Base-by-base conservation (phyloP, 2,797 vertebrate genomes). In the Clarias laeviceps region DNA sequence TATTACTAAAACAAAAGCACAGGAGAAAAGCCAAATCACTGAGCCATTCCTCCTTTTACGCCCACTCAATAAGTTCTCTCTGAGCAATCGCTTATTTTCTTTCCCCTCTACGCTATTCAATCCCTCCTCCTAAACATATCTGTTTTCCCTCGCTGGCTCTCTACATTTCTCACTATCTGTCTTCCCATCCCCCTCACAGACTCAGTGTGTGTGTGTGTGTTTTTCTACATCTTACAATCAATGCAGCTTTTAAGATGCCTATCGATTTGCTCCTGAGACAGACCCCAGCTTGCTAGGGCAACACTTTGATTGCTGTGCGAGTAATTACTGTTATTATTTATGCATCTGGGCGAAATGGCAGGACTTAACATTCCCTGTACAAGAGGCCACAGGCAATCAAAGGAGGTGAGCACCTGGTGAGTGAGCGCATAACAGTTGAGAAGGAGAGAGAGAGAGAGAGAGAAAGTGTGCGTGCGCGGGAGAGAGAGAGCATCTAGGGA, bases 271-370 rank as follows among this genome's bases (percentile, higher is more conserved):
- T 95, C 94, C 94, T 91, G 92, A 95, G 95, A 96, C 95, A 95
- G 95, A 92, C 93, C 93, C 93, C 90, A 93, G 89, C 92, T 80
- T 91, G 92, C 94, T 88, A 93, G 94, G 94, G 94, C 95, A 94
- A 96, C 94, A 94, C 95, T 96, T 96, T 96, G 95, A 96, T 96
- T 96, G 95, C 95, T 94, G 94, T 94, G 93, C 94, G 93, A 95
- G 95, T 96, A 96, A 96, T 96, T 96, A 95, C 95, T 95, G 95
- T 96, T 96, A 96, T 96, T 96, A 96, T 96, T 96, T 96, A 96
- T 96, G 95, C 95, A 95, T 96, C 94, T 96, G 94, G 94, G 94
- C 94, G 93, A 95, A 95, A 96, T 96, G 94, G 94, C 95, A 95
- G 95, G 95, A 96, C 95, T 96, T 96, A 96, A 96, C 95, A 95